Conservation (phyloP, 2,113 vertebrate species). For the Mirza zaza region DNA sequence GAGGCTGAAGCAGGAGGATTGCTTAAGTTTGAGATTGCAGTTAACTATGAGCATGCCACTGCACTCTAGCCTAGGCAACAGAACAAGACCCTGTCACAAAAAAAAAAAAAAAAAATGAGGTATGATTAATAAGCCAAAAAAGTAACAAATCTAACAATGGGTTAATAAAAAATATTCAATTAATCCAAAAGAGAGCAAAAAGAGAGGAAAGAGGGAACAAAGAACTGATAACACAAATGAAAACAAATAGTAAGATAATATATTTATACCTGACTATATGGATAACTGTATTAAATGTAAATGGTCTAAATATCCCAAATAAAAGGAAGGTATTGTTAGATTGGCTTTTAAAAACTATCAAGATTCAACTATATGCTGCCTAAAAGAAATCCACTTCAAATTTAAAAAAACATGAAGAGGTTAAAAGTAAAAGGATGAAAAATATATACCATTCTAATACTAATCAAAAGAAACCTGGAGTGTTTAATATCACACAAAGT, state of each 20-base stretch:
- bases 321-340: not conserved
- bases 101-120: not conserved
- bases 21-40: too few relatives aligned
- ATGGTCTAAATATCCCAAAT: not conserved
- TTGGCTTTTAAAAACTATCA: not conserved
- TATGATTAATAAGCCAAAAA: not conserved
- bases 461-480: not conserved
- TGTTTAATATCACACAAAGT: not conserved
- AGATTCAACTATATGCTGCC: not conserved
- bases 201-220: not conserved
- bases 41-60: too few relatives aligned
- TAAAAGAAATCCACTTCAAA: not conserved
- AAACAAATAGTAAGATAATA: not conserved
- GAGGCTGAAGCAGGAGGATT: too few relatives aligned
- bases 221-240: not conserved
- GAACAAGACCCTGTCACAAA: too few relatives aligned
- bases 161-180: not conserved
- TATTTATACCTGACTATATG: not conserved
- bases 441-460: not conserved
- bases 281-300: not conserved
- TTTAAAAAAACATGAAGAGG: not conserved
- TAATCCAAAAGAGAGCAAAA: not conserved
- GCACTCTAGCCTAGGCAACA: too few relatives aligned
- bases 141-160: not conserved
- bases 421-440: conserved; percentile 13